Evolutionary conservation across 2,797 vertebrate species (phyloP).

Genomic region (Ara ararauna): DNA sequence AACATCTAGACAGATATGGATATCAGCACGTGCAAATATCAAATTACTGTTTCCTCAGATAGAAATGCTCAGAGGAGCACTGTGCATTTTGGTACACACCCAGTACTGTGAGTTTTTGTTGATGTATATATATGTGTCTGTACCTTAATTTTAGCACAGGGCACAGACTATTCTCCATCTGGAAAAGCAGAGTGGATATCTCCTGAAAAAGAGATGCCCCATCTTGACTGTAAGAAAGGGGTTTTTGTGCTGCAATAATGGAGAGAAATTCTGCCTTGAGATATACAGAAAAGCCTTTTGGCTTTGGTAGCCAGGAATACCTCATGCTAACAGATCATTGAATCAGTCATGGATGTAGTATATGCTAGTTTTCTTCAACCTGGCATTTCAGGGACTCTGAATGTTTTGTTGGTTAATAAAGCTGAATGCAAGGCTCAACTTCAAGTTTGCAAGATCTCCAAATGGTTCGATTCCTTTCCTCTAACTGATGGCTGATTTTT

Average conservation of each 20-base stretch:
- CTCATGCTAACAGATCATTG: rapidly evolving
- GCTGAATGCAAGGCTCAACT: background rate
- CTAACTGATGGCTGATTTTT: background rate
- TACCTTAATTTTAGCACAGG: conserved; percentile 6
- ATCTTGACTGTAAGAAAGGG: background rate
- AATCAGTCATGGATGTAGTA: background rate
- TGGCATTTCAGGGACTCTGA: background rate
- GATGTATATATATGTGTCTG: background rate
- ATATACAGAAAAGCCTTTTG: background rate
- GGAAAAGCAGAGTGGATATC: background rate
- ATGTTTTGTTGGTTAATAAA: background rate
- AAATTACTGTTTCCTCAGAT: background rate
- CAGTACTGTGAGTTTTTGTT: background rate
- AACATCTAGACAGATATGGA: background rate
- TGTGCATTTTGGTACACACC: background rate
- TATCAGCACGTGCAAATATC: background rate
- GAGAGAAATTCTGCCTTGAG: background rate
- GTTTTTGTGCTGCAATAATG: background rate
- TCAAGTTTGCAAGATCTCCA: background rate
- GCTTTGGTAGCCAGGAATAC: background rate
- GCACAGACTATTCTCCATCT: background rate
- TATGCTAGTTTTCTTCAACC: background rate
- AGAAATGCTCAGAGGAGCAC: background rate
- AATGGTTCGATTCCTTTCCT: rapidly evolving
- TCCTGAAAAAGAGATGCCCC: background rate